Evolutionary conservation across 2,113 vertebrate genomes (phyloP).

Genomic region (Actinemys pallida): DNA sequence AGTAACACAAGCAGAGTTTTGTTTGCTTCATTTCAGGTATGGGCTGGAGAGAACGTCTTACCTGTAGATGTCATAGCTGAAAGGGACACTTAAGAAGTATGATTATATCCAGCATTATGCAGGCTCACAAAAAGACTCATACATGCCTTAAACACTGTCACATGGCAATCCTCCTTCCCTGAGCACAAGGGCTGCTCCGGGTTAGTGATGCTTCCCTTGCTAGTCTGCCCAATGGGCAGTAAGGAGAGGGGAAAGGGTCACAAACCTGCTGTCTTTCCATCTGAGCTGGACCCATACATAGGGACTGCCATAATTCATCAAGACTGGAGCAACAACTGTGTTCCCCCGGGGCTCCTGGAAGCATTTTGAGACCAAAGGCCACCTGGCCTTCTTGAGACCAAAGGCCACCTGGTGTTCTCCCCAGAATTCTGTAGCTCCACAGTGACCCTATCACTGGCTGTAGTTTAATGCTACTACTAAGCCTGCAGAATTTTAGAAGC

Average conservation of each 20-base stretch:
- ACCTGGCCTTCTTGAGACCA: neutral
- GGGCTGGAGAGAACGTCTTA: neutral
- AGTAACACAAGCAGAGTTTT: conserved; percentile 10
- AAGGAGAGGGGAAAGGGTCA: neutral
- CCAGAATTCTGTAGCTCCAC: neutral
- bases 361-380: neutral
- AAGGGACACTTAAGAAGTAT: neutral
- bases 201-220: rapidly evolving
- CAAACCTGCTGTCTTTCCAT: neutral
- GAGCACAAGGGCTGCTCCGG: neutral
- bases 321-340: neutral
- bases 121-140: neutral
- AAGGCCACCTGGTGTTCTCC: neutral
- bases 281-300: rapidly evolving
- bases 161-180: neutral
- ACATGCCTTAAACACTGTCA: rapidly evolving
- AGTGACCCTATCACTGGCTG: neutral
- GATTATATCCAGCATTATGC: neutral
- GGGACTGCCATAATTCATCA: neutral
- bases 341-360: neutral
- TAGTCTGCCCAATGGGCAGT: neutral
- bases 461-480: conserved; percentile 29
- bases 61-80: neutral
- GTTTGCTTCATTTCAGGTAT: neutral
- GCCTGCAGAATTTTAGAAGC: conserved; percentile 53